Percentiles rank a stretch among this genome's conserved stretches.
These are phyloP conservation scores for Mohoua ochrocephala DNA, from an alignment of 2,113 vertebrate species.

Conservation along the genomic window DNA sequence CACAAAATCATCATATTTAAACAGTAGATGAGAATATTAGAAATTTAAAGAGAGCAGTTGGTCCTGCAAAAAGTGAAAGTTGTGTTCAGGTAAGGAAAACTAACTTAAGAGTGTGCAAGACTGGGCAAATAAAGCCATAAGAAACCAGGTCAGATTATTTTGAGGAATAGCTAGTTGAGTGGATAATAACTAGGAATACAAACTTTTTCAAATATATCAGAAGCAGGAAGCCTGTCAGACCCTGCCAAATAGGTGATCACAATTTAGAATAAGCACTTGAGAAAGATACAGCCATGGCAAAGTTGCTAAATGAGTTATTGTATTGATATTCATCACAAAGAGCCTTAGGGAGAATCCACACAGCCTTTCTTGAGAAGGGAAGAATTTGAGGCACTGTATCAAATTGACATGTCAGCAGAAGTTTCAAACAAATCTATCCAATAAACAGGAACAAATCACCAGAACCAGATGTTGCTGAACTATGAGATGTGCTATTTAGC, in stretches of 20 bases:
- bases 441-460: constrained; percentile 18
- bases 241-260: neutral
- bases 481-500: neutral
- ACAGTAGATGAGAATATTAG: neutral
- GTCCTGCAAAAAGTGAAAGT: neutral
- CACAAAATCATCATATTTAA: neutral
- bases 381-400: neutral
- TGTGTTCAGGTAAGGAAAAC: neutral
- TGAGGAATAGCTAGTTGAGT: neutral
- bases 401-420: constrained; percentile 4
- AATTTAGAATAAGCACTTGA: neutral
- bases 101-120: neutral
- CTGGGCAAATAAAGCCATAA: neutral
- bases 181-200: neutral
- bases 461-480: constrained; percentile 6
- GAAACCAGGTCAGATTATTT: neutral
- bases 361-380: neutral
- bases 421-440: constrained; percentile 24
- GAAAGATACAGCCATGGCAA: neutral
- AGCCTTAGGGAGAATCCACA: neutral
- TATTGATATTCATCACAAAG: neutral
- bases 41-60: neutral
- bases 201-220: neutral
- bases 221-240: neutral
- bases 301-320: neutral